A percentile compares a stretch with the other conserved stretches of the same genome.
These are phyloP conservation scores for Coranthus polyacanthus DNA, from an alignment of 2,797 vertebrate genomes.

Conservation along the genomic window DNA sequence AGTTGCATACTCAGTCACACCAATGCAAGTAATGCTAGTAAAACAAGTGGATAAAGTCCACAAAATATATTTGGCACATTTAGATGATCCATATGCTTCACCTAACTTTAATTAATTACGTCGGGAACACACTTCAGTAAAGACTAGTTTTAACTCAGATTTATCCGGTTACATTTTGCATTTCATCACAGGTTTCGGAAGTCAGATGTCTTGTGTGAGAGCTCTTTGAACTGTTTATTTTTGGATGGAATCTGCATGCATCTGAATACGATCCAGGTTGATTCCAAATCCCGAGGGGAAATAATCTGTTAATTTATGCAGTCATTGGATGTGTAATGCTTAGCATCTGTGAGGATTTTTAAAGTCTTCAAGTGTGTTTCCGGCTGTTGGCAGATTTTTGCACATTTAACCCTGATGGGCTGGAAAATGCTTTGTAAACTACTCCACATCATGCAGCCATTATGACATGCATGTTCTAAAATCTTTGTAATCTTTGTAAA, in stretches of 20 bases:
- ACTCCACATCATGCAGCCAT: slow-evolving; percentile 81
- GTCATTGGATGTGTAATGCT: slow-evolving; percentile 6
- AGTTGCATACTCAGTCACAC: slow-evolving; percentile 58
- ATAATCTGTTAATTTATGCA: slow-evolving; percentile 2
- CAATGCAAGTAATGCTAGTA: slow-evolving; percentile 55
- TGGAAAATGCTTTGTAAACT: slow-evolving; percentile 66
- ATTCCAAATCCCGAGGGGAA: slow-evolving; percentile 1
- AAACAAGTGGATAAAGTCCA: slow-evolving; percentile 56
- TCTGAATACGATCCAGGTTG: slow-evolving; percentile 11
- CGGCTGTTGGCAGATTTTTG: slow-evolving; percentile 52
- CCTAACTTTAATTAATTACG: slow-evolving; percentile 27
- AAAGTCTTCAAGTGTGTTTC: slow-evolving; percentile 44
- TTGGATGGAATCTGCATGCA: slow-evolving; percentile 2
- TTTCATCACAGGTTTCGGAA: background rate
- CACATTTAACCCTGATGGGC: slow-evolving; percentile 40
- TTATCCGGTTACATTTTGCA: background rate
- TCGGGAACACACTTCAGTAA: slow-evolving; percentile 41
- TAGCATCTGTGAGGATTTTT: slow-evolving; percentile 3
- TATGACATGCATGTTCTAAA: slow-evolving; percentile 82
- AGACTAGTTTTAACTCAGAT: slow-evolving; percentile 11
- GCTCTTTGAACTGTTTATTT: slow-evolving; percentile 2
- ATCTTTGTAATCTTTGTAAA: slow-evolving; percentile 77
- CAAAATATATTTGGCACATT: slow-evolving; percentile 71
- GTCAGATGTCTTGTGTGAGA: slow-evolving; percentile 16
- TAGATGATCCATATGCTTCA: slow-evolving; percentile 44